A percentile compares a stretch with the other conserved stretches of the same genome.
Evolutionary conservation across 2,888 invertebrate genomes (phyloP).

Genomic region (Craniophora ligustri): DNA sequence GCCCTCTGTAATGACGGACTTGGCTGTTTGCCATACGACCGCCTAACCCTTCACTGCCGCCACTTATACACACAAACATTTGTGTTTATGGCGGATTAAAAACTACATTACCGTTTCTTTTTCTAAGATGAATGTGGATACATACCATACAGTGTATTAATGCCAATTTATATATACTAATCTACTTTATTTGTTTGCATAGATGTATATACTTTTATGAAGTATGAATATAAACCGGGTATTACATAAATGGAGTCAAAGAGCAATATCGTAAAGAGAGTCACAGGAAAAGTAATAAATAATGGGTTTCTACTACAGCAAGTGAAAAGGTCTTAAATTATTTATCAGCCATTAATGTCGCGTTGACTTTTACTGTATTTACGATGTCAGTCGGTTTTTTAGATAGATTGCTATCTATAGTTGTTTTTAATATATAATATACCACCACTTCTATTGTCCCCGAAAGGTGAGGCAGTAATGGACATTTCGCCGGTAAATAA

Average conservation of each 20-base stretch:
- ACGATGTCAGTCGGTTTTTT: slow-evolving; percentile 8
- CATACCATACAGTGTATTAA: too few species aligned
- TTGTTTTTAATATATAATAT: neutral
- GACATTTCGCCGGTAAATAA: too few species aligned
- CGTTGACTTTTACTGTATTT: slow-evolving; percentile 12
- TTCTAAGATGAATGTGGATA: too few species aligned
- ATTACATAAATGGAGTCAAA: slow-evolving; percentile 5
- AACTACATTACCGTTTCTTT: too few species aligned
- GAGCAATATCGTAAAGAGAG: neutral
- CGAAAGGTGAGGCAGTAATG: too few species aligned
- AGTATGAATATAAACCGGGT: slow-evolving; percentile 1
- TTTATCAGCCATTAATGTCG: slow-evolving; percentile 28
- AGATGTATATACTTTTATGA: neutral
- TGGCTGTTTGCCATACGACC: neutral
- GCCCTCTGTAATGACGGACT: neutral
- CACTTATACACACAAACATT: neutral
- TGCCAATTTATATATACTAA: too few species aligned
- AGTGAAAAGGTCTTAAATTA: slow-evolving; percentile 18
- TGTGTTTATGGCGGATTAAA: too few species aligned
- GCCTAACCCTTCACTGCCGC: neutral
- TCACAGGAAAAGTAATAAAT: slow-evolving; percentile 12
- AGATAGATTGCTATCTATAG: neutral
- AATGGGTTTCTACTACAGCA: slow-evolving; percentile 1
- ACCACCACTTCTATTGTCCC: too few species aligned
- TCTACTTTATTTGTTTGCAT: neutral